Evolutionary conservation across 1,140 invertebrate species (phyloP), one percentile per base, ranked within the genome.

Genomic region (Apis dorsata): DNA sequence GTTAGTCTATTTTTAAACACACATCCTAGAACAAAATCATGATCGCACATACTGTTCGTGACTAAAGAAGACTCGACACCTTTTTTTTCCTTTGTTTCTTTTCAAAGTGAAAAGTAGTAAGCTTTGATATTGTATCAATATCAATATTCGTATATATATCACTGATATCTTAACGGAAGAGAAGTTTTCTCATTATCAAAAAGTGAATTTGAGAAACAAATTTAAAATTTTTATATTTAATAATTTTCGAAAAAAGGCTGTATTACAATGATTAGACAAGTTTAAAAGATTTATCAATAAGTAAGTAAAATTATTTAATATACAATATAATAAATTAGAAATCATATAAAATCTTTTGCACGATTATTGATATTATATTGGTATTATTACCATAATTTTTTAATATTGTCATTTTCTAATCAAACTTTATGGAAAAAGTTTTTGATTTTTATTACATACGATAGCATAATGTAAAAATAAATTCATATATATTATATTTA

Each of bases 1-100:
- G 21, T 73, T 62, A 34, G 49, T 75, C 87, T 88, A 88, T 88
- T 88, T 88, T 85, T 80, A 76, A 82, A 77, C 83, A 19, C 53
- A 44, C 75, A 57, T 76, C 63, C 77, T 76, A 84, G 83, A 66
- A 83, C 70, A 73, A 28, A 70, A 78, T 84, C 87, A 83, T 88
- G 87, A 88, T 84, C 73, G 51, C 60, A 81, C 87, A 88, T 72
- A 78, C 79, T 68, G 75, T 55, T 85, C 79, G 62, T 79, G 83
- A 62, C 87, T 88, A 44, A 88, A 49, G 72, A 59, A 34, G 83
- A 63, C 8, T 15, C 19, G 65, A 21, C 74, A 19, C 34, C 34
- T n/a, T 60, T 28, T 85, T 24, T 74, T n/a, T 65, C 55, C n/a
- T 55, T 68, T 21, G n/a, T 59, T n/a, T 63, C 65, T 71, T 71